Conservation (phyloP, 37 sponge, comb jelly and placozoan species). For the Dysidea cf. avara region DNA sequence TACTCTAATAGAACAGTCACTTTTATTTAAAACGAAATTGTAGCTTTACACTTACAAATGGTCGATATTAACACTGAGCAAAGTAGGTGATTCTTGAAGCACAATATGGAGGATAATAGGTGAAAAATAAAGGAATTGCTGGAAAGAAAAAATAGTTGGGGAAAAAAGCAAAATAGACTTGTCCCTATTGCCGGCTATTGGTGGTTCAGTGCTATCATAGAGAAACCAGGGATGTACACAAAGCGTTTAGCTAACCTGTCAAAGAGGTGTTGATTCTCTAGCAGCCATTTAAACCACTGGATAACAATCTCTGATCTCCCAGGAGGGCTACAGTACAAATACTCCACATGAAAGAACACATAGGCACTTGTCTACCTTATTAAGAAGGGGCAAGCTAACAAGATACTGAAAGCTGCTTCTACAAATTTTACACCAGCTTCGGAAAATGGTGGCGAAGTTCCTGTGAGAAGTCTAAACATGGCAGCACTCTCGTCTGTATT, state of each 20-base stretch:
- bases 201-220: too few relatives aligned
- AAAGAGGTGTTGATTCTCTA: slow-evolving; percentile 59
- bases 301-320: slow-evolving; percentile 54
- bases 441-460: slow-evolving; percentile 67
- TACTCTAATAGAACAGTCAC: too few relatives aligned
- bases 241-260: slow-evolving; percentile 32
- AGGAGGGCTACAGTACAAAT: slow-evolving; percentile 34
- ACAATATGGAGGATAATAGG: too few relatives aligned
- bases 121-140: too few relatives aligned
- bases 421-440: slow-evolving; percentile 71
- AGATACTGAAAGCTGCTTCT: slow-evolving; percentile 56
- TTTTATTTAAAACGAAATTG: neutral
- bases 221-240: too few relatives aligned
- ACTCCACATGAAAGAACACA: neutral
- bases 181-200: too few relatives aligned
- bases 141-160: too few relatives aligned
- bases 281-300: slow-evolving; percentile 72
- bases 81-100: too few relatives aligned
- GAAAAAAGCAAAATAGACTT: too few relatives aligned
- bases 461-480: slow-evolving; percentile 64
- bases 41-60: too few relatives aligned
- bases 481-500: slow-evolving; percentile 53
- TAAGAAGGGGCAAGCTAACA: slow-evolving; percentile 84
- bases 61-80: neutral
- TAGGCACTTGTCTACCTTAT: slow-evolving; percentile 47